These are phyloP conservation scores for Gallirallus australis DNA, from an alignment of 2,797 vertebrate genomes.

Conservation along the genomic window DNA sequence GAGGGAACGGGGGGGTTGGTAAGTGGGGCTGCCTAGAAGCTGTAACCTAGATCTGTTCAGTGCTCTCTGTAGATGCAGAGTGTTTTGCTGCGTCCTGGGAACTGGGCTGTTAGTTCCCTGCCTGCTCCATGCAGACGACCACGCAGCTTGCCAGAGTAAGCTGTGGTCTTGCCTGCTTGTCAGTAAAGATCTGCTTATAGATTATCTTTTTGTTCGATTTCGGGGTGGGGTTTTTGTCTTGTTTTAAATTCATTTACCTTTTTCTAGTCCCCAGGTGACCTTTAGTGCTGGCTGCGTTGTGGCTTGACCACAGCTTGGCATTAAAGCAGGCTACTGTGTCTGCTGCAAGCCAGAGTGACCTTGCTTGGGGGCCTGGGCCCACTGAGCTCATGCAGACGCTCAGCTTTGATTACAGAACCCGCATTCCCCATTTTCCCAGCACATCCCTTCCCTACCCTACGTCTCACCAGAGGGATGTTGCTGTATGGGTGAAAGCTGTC, in stretches of 20 bases:
- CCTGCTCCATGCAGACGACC: background rate
- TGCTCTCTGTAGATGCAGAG: background rate
- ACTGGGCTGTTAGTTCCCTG: background rate
- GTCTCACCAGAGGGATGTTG: background rate
- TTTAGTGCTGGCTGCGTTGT: background rate
- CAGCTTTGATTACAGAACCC: background rate
- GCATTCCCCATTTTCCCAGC: rapidly evolving
- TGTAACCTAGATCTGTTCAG: background rate
- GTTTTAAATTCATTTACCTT: background rate
- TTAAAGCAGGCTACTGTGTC: background rate
- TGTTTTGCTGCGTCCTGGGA: background rate
- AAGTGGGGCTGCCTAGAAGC: background rate
- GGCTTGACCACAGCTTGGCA: background rate
- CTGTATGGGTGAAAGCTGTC: background rate
- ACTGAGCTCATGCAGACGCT: background rate
- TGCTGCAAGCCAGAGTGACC: background rate
- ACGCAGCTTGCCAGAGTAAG: background rate
- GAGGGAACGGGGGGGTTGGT: background rate
- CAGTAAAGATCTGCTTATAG: conserved; percentile 22
- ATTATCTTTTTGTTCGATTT: background rate
- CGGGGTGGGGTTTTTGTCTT: background rate
- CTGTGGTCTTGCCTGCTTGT: background rate
- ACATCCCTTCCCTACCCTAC: background rate
- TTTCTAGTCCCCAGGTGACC: conserved; percentile 42
- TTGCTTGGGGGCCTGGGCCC: background rate